Evolutionary conservation across 2,113 vertebrate genomes (phyloP), one percentile per base, ranked within the genome.

Genomic region (Neoarius graeffei): DNA sequence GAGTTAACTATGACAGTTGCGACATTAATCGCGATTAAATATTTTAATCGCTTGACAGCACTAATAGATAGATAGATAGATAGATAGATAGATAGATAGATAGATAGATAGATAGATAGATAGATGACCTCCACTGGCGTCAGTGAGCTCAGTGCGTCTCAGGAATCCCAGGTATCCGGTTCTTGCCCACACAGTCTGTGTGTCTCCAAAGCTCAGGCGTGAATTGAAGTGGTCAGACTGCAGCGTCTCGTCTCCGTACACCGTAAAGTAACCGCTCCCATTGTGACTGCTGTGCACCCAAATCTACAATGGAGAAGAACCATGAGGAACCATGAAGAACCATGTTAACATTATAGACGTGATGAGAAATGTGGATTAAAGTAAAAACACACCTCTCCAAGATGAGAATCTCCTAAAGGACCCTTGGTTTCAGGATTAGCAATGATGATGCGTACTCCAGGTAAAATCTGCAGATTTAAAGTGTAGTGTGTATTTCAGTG

Each of bases 371-470:
- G 54, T 30, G 27, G 15, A 56, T 30, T 57, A 81, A 50, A 60
- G 7, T 25, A 25, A 19, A 0, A 69, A 92, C 93, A 91, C 67
- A 99, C 98, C 97, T 99, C 98, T 89, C 98, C 98, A 48, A 99
- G 97, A 92, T 99, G 98, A 0, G 98, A 99, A 94, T 99, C 98
- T 91, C 98, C 98, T 91, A 99, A 92, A 0, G 98, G 98, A 3
- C 98, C 98, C 93, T 99, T 99, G 77, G 98, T 99, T 95, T 99
- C 98, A 7, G 98, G 98, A 93, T 99, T 99, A 89, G 98, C 98
- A 89, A 99, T 99, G 94, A 99, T 99, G 94, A 99, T 98, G 66
- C 98, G 96, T 82, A 99, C 98, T 67, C 98, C 98, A 7, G 98
- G 98, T 52, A 99, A 95, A 86, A 99, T 99, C 98, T 99, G 84